Base-by-base conservation (phyloP, 2,888 invertebrate genomes). In the Cotesia congregata region DNA sequence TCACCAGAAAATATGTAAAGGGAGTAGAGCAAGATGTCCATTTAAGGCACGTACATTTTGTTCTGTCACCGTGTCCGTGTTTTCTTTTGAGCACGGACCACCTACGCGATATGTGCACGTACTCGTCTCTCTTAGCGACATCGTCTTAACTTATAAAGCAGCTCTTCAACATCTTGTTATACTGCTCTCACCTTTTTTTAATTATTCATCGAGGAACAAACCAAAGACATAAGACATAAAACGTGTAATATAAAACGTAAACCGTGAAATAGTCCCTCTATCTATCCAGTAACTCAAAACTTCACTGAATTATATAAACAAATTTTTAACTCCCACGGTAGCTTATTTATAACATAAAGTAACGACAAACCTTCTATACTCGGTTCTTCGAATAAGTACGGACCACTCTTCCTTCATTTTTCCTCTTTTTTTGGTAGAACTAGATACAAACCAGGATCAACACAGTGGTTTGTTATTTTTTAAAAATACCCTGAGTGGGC, bases 11-110 rank as follows among this genome's bases (percentile, higher is more conserved):
- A 50, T 50, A 50, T 50, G 50, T 50, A 3, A 50, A 50, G 9
- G 12, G 7, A 12, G 50, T 50, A 50, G 50, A 50, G 85, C 86
- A 83, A 83, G 78, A 78, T 84, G 84, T 84, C 87, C 87, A 87
- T 88, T 88, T 88, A 88, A 87, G 88, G 88, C 84, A 82, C 82
- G 86, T 84, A 87, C 88, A 87, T 88, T 88, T 87, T 87, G 87
- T 88, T 88, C 88, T 88, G 88, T 88, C 88, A 88, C 88, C 85
- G 87, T 85, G 85, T 83, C 82, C 83, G 85, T 86, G 86, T 87
- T 86, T 85, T 81, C 78, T 85, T 81, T 82, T 78, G 77, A 82
- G 75, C 78, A 81, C 75, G 79, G 87, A 87, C 88, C 88, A 88
- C 88, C 88, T 88, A 88, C 88, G 85, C 86, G 84, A 83, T 80